Conservation (phyloP, 2,888 invertebrate genomes). For the Alsophila aescularia region DNA sequence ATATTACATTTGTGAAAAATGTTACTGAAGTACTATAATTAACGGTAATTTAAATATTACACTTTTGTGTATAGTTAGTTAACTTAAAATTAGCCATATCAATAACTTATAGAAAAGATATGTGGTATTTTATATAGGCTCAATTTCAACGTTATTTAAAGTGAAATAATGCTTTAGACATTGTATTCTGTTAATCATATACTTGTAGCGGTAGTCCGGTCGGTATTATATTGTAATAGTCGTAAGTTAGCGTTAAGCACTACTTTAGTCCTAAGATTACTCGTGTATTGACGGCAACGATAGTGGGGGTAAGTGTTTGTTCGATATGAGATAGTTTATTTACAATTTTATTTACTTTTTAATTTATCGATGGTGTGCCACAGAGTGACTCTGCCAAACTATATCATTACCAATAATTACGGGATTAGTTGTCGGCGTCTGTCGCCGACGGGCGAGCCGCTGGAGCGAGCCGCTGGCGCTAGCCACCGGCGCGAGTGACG, state of each 20-base stretch:
- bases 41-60: constrained; percentile 84
- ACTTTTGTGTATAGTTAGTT: constrained; percentile 85
- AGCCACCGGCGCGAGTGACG: constrained; percentile 52
- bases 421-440: constrained; percentile 37
- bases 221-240: constrained; percentile 79
- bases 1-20: constrained; percentile 84
- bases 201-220: constrained; percentile 81
- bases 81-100: constrained; percentile 86
- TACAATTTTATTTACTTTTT: constrained; percentile 82
- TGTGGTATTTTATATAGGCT: constrained; percentile 85
- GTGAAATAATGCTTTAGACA: constrained; percentile 83
- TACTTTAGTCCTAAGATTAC: constrained; percentile 77
- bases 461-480: background rate
- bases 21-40: constrained; percentile 83
- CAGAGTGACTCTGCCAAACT: constrained; percentile 85
- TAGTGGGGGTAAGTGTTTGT: constrained; percentile 81
- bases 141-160: constrained; percentile 85
- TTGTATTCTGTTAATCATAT: constrained; percentile 83
- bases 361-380: constrained; percentile 85
- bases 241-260: constrained; percentile 73
- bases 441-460: background rate
- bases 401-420: constrained; percentile 78
- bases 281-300: constrained; percentile 82
- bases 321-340: constrained; percentile 82
- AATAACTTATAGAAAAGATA: constrained; percentile 85